Evolutionary conservation across 2,797 vertebrate species (phyloP).

Genomic region (Thripadectes ignobilis): DNA sequence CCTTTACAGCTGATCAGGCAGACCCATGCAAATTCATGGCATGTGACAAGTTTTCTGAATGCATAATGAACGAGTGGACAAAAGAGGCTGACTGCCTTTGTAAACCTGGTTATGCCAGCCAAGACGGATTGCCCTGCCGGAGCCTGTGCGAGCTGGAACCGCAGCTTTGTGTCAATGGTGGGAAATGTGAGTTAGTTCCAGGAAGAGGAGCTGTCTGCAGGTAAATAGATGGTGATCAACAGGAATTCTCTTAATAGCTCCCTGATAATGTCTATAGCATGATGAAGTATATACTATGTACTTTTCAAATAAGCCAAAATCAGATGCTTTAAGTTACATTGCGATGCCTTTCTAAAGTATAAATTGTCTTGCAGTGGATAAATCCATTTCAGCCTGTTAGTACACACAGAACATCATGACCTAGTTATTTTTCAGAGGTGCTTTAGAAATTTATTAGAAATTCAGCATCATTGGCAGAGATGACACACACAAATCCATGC

Average conservation of each 20-base stretch:
- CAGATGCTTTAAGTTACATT: not conserved
- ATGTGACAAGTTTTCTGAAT: constrained; percentile 83
- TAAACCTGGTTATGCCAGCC: constrained; percentile 76
- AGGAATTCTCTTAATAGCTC: not conserved
- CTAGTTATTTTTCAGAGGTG: not conserved
- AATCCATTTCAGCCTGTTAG: not conserved
- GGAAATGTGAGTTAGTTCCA: constrained; percentile 78
- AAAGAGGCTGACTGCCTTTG: constrained; percentile 84
- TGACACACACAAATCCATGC: not conserved
- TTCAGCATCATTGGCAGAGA: not conserved
- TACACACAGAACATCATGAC: not conserved
- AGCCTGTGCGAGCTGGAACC: constrained; percentile 79
- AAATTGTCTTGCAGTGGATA: not conserved
- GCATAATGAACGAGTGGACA: constrained; percentile 75
- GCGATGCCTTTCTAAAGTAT: not conserved
- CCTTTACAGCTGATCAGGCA: constrained; percentile 83
- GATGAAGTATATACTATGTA: not conserved
- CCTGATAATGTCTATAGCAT: not conserved
- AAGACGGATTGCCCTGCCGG: constrained; percentile 78
- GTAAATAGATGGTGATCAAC: constrained; percentile 59
- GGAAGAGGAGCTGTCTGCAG: constrained; percentile 86
- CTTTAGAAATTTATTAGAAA: not conserved
- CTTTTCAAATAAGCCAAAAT: not conserved
- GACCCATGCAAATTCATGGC: constrained; percentile 90
- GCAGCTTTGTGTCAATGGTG: constrained; percentile 78